Base-by-base conservation (phyloP, 1,140 invertebrate genomes). In the Stegodyphus mimosarum region DNA sequence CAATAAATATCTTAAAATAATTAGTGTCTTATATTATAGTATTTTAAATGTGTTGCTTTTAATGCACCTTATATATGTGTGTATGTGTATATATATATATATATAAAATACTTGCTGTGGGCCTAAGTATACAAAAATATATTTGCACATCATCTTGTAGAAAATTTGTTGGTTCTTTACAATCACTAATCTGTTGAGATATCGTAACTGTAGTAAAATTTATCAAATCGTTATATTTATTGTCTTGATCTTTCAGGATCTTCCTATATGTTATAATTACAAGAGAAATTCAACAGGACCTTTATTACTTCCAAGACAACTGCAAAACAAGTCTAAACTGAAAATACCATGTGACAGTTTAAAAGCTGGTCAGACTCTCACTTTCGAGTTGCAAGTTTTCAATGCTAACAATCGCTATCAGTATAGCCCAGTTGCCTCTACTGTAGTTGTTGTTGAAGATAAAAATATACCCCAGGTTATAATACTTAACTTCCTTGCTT, bases 301-400 rank as follows among this genome's bases (percentile, higher is more conserved):
- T 52, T 53, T 87, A 9, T 66, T 88, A 9, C 52, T 88, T 15
- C 69, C 86, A 5, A 70, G 75, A 67, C 52, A 64, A 53, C 11
- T 87, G 48, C 85, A 87, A 75, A 85, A 33, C n/a, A 67, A 84
- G 13, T 50, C 60, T 10, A 78, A 60, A 18, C 48, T 87, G 50
- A 33, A 18, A 63, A 79, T 87, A 50, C 86, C 73, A 49, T 88
- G 87, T 10, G 10, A 10, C 33, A 77, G 70, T 50, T 79, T 88
- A 50, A 73, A 87, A 76, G 77, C 86, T 53, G 87, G 88, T 11
- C 70, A 84, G 70, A 69, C 71, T 15, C 74, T 88, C 1, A 81
- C 18, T 15, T 80, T 88, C 84, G 87, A 84, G 48, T 63, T 88
- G 7, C 87, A 88, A 86, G 78, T 88, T 10, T 87, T 86, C 53